Evolutionary conservation across 2,113 vertebrate genomes (phyloP), one percentile per base, ranked within the genome.

Genomic region (Hyla sarda): DNA sequence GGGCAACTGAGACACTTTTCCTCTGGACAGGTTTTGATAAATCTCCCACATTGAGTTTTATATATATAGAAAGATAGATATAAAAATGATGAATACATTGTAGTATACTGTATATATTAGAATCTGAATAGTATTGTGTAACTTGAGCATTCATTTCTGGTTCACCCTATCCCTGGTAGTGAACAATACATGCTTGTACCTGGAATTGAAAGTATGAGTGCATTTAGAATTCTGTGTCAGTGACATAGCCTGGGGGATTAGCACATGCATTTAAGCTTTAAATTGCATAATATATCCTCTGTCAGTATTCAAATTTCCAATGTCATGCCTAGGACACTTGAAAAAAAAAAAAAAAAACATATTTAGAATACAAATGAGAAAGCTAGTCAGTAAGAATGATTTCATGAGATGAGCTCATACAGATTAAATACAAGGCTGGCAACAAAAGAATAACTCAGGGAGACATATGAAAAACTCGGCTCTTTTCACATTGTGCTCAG

Each of bases 281-380:
- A 65, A 47, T 65, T 80, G 78, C 37, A 81, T 80, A 47, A 65
- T 28, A 17, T 41, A n/a, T 80, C n/a, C 41, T 45, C 23, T 34
- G 77, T 80, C 77, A 80, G 37, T 45, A 19, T 16, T 41, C 14
- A 45, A 37, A 41, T 41, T 32, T 25, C 45, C 23, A 80, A 80
- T 58, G 77, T 80, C 77, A 80, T 16, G 10, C 13, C 56, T 80
- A 62, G 54, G 77, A 60, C 37, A 62, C 14, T 9, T n/a, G 25
- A 45, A 12, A 58, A 12, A 58, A 28, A 41, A 19, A 41, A 8
- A 58, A 41, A 60, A 34, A 56, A 37, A 8, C 54, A 58, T 30
- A 52, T 32, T 52, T 77, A 77, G 54, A 80, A 60, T 45, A 62
- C 17, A 23, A 80, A 2, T 60, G 52, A 34, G 54, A 41, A 25